Conservation (phyloP, 2,113 vertebrate species). For the Euleptes europaea region DNA sequence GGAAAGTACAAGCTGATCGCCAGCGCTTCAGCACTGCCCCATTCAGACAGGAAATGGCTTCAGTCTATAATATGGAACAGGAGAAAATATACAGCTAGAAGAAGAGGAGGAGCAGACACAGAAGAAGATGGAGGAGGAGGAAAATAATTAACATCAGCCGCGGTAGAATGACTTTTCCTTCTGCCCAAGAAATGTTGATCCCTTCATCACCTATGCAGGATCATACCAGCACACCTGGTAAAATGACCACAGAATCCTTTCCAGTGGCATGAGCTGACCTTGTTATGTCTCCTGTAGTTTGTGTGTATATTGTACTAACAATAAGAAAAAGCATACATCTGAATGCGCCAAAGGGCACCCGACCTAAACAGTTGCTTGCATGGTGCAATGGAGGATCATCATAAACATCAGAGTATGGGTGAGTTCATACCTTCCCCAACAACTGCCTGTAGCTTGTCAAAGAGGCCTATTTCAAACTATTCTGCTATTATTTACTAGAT, state of each 20-base stretch:
- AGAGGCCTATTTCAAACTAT: background rate
- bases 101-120: background rate
- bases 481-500: too few relatives aligned
- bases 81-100: background rate
- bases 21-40: conserved; percentile 5
- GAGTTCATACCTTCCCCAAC: background rate
- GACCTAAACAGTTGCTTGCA: background rate
- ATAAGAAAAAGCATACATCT: background rate
- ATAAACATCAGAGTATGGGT: background rate
- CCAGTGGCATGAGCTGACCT: background rate
- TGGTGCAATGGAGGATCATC: background rate
- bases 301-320: background rate
- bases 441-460: background rate
- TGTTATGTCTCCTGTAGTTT: background rate
- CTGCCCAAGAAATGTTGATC: background rate
- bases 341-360: background rate
- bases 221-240: background rate
- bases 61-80: conserved; percentile 11
- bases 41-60: conserved; percentile 26
- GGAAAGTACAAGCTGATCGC: conserved; percentile 14
- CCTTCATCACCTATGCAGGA: background rate
- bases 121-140: background rate
- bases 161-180: too few relatives aligned
- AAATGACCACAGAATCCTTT: background rate
- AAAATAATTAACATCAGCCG: background rate